phyloP scores from a whole-genome alignment of 2,888 invertebrate genomes.

The Epirrhoe alternata region DNA sequence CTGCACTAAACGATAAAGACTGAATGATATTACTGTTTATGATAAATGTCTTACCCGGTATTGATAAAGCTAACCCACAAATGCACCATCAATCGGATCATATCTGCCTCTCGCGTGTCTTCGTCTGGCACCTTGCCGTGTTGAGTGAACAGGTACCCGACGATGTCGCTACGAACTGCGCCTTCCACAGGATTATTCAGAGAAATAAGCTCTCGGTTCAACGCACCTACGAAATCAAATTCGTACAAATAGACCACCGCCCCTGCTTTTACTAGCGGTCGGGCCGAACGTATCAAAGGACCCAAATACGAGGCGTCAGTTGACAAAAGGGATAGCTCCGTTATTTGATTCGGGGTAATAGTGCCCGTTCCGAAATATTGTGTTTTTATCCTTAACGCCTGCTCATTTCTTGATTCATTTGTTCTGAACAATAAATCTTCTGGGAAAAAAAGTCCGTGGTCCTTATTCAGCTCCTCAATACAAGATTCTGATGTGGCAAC shows the following conservation, averaged over 20 bases:
- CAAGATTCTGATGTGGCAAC: conserved; percentile 49
- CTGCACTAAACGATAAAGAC: not conserved
- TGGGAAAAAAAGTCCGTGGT: conserved; percentile 58
- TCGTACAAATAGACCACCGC: conserved; percentile 84
- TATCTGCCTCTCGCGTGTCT: conserved; percentile 47
- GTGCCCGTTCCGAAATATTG: conserved; percentile 61
- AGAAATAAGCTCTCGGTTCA: conserved; percentile 74
- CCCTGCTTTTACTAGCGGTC: conserved; percentile 58
- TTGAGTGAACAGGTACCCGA: conserved; percentile 79
- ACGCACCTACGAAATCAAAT: conserved; percentile 79
- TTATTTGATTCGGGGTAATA: conserved; percentile 49
- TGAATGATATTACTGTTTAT: too few relatives aligned
- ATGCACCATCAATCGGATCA: conserved; percentile 55
- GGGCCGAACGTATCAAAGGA: conserved; percentile 62
- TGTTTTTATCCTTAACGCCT: conserved; percentile 52
- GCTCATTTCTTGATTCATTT: conserved; percentile 41
- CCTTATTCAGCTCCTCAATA: conserved; percentile 54
- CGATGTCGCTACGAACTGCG: conserved; percentile 82
- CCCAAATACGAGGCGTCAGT: conserved; percentile 67
- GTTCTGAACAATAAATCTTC: conserved; percentile 61
- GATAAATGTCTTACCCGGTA: conserved; percentile 70
- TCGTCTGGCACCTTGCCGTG: conserved; percentile 44
- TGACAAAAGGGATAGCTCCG: conserved; percentile 56
- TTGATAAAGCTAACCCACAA: conserved; percentile 80
- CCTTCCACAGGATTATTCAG: conserved; percentile 67